Base-by-base conservation (phyloP, 2,797 vertebrate genomes). In the Arremon brunneinucha region DNA sequence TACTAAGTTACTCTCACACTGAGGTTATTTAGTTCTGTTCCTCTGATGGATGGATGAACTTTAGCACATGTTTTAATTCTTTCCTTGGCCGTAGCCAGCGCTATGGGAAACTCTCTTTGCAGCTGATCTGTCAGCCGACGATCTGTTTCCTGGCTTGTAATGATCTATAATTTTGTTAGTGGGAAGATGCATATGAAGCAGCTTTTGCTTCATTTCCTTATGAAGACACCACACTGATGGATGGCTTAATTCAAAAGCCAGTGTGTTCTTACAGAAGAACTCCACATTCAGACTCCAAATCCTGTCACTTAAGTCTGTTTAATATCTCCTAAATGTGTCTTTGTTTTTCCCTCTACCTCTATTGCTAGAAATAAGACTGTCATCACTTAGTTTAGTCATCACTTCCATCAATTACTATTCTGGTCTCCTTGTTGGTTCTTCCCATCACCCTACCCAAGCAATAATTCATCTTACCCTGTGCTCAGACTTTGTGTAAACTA, bases 101-200 rank as follows among this genome's bases (percentile, higher is more conserved):
- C 17, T 52, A 52, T 56, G 60, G 68, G 71, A 87, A 93, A 68
- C 41, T 52, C 75, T 79, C 17, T 46, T 87, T 11, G 4, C 35
- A 92, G 63, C 44, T 53, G 64, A 41, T 81, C 82, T 85, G 56
- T 60, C 84, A 89, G 56, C 0, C 0, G 3, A 52, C 0, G 0
- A 68, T 90, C 86, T 71, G 57, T 83, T 90, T 95, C 85, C 69
- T 2, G 13, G 32, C 30, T 57, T 69, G 13, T n/a, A 83, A 78
- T 19, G 35, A 41, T 65, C 87, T 64, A 23, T 78, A 88, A 88
- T 90, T 90, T 81, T 86, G n/a, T 88, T 93, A 94, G 69, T 65
- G 57, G 32, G 30, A 93, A 95, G 76, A 81, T 85, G 79, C 72
- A 83, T 81, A 81, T 47, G 60, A 93, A 68, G 49, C 46, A 93